These are phyloP conservation scores for Anagyrus pseudococci DNA, from an alignment of 2,888 invertebrate species.

Conservation along the genomic window DNA sequence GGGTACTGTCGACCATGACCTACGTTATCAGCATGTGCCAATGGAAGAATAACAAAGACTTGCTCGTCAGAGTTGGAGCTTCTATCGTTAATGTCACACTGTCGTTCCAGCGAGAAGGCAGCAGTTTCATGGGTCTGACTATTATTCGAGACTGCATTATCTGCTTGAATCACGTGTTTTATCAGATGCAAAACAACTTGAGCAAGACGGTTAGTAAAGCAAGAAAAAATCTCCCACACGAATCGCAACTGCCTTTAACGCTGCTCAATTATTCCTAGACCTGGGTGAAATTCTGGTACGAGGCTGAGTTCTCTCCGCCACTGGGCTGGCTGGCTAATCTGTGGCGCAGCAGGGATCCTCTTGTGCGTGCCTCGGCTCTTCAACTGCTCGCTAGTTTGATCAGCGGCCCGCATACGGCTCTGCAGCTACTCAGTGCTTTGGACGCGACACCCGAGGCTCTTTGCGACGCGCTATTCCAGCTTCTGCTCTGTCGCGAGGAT, in stretches of 20 bases:
- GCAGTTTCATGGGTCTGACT: slow-evolving; percentile 67
- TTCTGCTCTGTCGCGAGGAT: slow-evolving; percentile 61
- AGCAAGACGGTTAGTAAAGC: slow-evolving; percentile 57
- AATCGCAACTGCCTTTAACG: not conserved
- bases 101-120: slow-evolving; percentile 65
- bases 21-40: slow-evolving; percentile 63
- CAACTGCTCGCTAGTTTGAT: slow-evolving; percentile 64
- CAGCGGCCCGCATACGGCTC: slow-evolving; percentile 49
- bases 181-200: slow-evolving; percentile 62
- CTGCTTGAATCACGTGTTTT: slow-evolving; percentile 65
- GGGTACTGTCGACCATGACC: slow-evolving; percentile 63
- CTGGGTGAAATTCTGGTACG: slow-evolving; percentile 54
- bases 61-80: slow-evolving; percentile 59
- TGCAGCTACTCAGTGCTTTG: slow-evolving; percentile 51
- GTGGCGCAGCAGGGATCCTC: slow-evolving; percentile 64
- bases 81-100: slow-evolving; percentile 63
- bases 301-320: no score
- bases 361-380: slow-evolving; percentile 64
- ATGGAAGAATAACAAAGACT: slow-evolving; percentile 60
- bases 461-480: slow-evolving; percentile 49
- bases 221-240: no score
- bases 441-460: slow-evolving; percentile 51
- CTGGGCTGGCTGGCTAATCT: slow-evolving; percentile 62
- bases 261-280: slow-evolving; percentile 42
- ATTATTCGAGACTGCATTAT: slow-evolving; percentile 65